phyloP scores from a whole-genome alignment of 2,113 vertebrate genomes.

The Crocuta crocuta region DNA sequence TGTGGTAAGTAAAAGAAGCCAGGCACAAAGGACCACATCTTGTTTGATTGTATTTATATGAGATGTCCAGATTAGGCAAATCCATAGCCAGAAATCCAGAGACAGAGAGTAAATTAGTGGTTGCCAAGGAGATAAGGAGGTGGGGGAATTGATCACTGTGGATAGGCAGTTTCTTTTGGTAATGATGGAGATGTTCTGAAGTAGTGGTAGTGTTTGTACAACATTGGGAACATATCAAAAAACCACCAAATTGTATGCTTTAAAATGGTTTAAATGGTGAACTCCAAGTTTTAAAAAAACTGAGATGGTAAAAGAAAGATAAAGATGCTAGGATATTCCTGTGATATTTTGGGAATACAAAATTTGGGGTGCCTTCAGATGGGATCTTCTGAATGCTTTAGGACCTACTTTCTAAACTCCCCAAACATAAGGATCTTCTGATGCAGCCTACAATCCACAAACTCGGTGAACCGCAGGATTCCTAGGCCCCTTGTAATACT shows the following conservation, averaged over 20 bases:
- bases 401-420: background rate
- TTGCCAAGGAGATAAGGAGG: background rate
- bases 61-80: constrained; percentile 27
- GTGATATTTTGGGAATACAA: constrained; percentile 27
- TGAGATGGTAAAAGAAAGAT: constrained; percentile 24
- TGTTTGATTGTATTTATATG: background rate
- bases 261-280: background rate
- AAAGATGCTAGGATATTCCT: constrained; percentile 21
- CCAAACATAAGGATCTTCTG: background rate
- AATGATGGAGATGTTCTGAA: background rate
- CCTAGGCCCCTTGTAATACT: background rate
- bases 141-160: background rate
- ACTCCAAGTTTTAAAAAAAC: constrained; percentile 16
- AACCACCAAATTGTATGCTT: background rate
- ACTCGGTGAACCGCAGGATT: background rate
- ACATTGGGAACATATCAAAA: background rate
- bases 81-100: background rate
- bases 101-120: background rate
- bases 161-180: background rate
- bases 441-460: background rate
- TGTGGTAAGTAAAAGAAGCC: constrained; percentile 31
- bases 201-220: background rate
- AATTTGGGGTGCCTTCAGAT: constrained; percentile 5
- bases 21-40: background rate
- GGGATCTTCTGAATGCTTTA: background rate